Percentiles rank a stretch among this genome's conserved stretches.
Conservation (phyloP, 2,113 vertebrate genomes). For the Callocephalon fimbriatum region DNA sequence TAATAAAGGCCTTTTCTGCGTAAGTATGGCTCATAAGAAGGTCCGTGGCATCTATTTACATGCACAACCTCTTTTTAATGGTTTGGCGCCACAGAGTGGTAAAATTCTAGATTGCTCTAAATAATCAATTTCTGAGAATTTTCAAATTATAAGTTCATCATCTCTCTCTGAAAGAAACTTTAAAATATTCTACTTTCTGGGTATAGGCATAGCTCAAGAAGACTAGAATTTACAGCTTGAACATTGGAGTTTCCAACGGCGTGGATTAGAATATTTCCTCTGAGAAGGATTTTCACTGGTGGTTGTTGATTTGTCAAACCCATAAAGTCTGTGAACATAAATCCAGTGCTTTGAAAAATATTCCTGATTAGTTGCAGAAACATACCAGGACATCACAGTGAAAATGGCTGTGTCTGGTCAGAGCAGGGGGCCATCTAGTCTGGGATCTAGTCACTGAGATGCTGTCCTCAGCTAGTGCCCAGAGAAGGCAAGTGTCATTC, state of each 20-base stretch:
- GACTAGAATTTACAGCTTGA: background rate
- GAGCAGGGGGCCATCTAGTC: no score
- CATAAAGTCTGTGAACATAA: background rate
- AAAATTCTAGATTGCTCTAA: slow-evolving; percentile 31
- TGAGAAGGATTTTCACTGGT: background rate
- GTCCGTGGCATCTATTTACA: background rate
- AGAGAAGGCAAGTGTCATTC: background rate
- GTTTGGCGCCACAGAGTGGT: slow-evolving; percentile 70
- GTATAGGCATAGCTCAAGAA: background rate
- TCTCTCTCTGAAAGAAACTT: background rate
- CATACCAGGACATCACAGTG: background rate
- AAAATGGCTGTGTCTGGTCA: background rate
- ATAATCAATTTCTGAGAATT: background rate
- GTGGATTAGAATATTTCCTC: background rate
- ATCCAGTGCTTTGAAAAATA: background rate
- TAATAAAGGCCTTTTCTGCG: background rate
- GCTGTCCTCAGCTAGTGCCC: background rate
- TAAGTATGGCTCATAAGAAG: background rate
- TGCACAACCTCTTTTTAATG: slow-evolving; percentile 21
- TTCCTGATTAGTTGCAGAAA: background rate
- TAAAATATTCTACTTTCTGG: background rate
- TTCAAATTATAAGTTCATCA: background rate
- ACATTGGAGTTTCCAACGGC: background rate
- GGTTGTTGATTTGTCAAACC: background rate
- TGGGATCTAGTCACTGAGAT: fast-evolving